Base-by-base conservation (phyloP, 2,888 invertebrate species). In the Hydraecia micacea region DNA sequence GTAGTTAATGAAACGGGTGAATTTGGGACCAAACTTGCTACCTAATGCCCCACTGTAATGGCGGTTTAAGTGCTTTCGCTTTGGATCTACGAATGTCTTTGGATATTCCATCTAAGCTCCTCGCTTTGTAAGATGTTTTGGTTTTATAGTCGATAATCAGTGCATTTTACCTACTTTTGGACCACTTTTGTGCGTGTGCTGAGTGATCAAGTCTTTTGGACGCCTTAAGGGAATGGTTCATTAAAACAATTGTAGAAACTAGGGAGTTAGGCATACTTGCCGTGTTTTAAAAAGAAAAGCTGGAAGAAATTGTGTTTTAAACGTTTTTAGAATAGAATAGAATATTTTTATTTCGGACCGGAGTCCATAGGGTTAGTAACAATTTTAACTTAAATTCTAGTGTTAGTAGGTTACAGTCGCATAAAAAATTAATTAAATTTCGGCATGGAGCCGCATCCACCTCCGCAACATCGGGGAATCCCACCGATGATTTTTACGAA, bases 31-130 rank as follows among this genome's bases (percentile, higher is more conserved):
- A 83, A 86, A 85, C 86, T 88, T 83, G 80, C 83, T 84, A 84
- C 87, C 86, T 72, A 90, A 88, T 87, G 88, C 82, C 81, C 79
- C 69, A 66, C 79, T 87, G 88, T 91, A 91, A 91, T 91, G 90
- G 87, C 76, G 86, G 81, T 89, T 90, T 89, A 89, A 91, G 91
- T 91, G 91, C 88, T 90, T 86, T 85, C 58, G 55, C n/a, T 49
- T 67, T 3, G 55, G 83, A 85, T 65, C 65, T 83, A 72, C 49
- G 80, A 88, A 80, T 52, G 2, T 46, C 5, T 63, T 67, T 85
- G 83, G 87, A 89, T 84, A 75, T 67, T 75, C 39, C 58, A 63
- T 73, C 9, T 55, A 9, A 32, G 42, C 28, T 42, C 13, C 0
- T 55, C 8, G 13, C 3, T 65, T 7, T n/a, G 6, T 4, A 13